Conservation (phyloP, 2,888 invertebrate genomes). For the Pollenia griseotomentosa region DNA sequence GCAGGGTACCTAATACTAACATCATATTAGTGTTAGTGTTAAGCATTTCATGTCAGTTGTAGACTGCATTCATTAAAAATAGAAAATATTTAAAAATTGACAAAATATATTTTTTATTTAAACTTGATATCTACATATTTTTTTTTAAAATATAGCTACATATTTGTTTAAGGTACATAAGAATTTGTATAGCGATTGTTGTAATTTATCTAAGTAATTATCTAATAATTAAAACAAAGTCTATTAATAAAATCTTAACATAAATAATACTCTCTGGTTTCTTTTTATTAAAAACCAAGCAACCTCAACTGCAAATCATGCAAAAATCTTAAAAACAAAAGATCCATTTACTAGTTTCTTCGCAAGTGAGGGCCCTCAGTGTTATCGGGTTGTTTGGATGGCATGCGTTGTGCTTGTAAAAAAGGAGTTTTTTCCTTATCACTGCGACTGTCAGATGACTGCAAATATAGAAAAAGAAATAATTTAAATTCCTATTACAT, state of each 20-base stretch:
- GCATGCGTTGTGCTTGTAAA: background rate
- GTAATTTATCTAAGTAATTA: too few relatives aligned
- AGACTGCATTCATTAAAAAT: too few relatives aligned
- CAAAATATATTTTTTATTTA: background rate
- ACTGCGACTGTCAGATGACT: slow-evolving; percentile 10
- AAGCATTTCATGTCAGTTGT: too few relatives aligned
- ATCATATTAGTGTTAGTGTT: too few relatives aligned
- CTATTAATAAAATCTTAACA: background rate
- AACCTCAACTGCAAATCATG: too few relatives aligned
- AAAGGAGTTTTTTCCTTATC: slow-evolving; percentile 19
- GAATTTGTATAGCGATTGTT: too few relatives aligned
- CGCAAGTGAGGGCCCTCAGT: slow-evolving; percentile 43
- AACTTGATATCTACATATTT: background rate
- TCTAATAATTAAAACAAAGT: too few relatives aligned
- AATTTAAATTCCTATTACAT: background rate
- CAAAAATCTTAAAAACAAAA: background rate
- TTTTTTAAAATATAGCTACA: background rate
- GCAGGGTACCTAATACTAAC: too few relatives aligned
- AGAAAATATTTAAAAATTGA: background rate
- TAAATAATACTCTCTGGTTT: background rate
- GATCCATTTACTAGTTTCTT: slow-evolving; percentile 14
- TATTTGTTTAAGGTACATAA: background rate
- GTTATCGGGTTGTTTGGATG: background rate
- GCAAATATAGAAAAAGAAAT: slow-evolving; percentile 44
- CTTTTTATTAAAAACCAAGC: too few relatives aligned